Base-by-base conservation (phyloP, 2,888 invertebrate species). In the Chrysolina oricalcia region DNA sequence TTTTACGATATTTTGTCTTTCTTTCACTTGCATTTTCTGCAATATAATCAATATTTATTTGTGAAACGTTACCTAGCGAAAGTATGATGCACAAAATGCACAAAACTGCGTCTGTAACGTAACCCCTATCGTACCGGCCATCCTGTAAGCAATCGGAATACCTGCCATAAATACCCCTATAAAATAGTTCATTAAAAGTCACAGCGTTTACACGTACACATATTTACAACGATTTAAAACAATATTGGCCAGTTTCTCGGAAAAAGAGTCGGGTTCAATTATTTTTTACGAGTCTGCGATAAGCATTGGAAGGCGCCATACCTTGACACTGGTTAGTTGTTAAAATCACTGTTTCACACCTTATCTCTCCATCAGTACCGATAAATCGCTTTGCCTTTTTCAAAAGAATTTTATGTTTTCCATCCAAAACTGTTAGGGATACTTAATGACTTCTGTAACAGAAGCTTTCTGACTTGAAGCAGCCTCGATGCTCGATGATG, bases 281-380 rank as follows among this genome's bases (percentile, higher is more conserved):
- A 76, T 76, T 76, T 78, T 85, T 85, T 83, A 83, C 81, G 84
- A 83, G 59, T 75, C 74, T 70, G 53, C 80, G 84, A 84, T 84
- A 85, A 83, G 81, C 80, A 81, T 82, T 81, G 81, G 82, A 77
- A 84, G 85, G 83, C 85, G 85, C 85, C 84, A 83, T 81, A 79
- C 79, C 79, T 79, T 78, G 82, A 84, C 84, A 84, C 82, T 81
- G 83, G 82, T 83, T 83, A 81, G 82, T 78, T 81, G 83, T 83
- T 84, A 82, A 81, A 82, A 84, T 83, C 84, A 82, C 83, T 84
- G 83, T 84, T 83, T 78, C 81, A 80, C 76, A 75, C 78, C 77
- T 80, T 85, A 85, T 85, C 85, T 79, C 63, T 66, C 66, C 75
- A 85, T 85, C 85, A 78, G 79, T 78, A 81, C 81, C 84, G 83